Evolutionary conservation across 1,140 invertebrate species (phyloP).

Genomic region (Armadillidium nasatum): DNA sequence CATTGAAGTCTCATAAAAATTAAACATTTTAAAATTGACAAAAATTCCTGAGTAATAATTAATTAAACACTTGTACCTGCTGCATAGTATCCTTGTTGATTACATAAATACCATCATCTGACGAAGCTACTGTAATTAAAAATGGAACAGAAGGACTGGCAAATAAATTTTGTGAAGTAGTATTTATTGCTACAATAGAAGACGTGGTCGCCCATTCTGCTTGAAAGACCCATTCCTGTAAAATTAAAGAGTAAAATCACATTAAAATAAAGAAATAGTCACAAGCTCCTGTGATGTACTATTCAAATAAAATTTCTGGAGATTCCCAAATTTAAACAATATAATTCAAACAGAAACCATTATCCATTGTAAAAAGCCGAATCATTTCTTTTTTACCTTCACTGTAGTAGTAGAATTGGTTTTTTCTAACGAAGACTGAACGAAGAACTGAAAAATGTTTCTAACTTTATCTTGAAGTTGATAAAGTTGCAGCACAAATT

Average conservation of each 20-base stretch:
- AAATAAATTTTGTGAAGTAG: slow-evolving; percentile 33
- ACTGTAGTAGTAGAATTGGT: not conserved
- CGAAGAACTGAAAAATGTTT: slow-evolving; percentile 37
- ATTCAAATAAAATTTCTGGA: no score
- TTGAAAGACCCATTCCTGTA: slow-evolving; percentile 36
- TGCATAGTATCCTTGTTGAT: slow-evolving; percentile 39
- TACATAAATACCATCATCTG: slow-evolving; percentile 33
- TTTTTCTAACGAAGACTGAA: slow-evolving; percentile 26
- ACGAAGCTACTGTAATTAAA: slow-evolving; percentile 38
- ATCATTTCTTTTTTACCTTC: not conserved
- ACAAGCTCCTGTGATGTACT: no score
- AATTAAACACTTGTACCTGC: slow-evolving; percentile 24
- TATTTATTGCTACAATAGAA: slow-evolving; percentile 30
- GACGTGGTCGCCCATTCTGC: slow-evolving; percentile 37
- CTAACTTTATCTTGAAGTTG: slow-evolving; percentile 38
- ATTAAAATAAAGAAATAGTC: no score
- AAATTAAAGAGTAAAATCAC: not conserved
- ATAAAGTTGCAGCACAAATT: slow-evolving; percentile 36
- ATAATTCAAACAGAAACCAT: no score
- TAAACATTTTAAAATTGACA: no score
- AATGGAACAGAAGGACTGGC: slow-evolving; percentile 35
- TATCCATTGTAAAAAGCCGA: no score
- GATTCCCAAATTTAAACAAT: no score
- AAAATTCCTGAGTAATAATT: not conserved
- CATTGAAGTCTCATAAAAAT: no score